Evolutionary conservation across 2,888 invertebrate genomes (phyloP).

Genomic region (Xanthorhoe designata): DNA sequence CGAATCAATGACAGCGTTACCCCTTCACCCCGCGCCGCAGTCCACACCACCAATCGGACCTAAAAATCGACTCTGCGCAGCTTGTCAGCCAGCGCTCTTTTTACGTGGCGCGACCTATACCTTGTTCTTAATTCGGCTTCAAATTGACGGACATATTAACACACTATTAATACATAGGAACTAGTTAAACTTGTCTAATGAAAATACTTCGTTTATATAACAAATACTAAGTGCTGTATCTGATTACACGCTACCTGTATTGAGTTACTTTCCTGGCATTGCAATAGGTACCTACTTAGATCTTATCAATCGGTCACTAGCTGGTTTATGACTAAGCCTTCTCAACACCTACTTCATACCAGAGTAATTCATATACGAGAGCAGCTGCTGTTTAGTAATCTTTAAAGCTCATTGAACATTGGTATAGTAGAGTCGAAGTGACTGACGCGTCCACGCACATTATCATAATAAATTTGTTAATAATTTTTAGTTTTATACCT

Average conservation of each 20-base stretch:
- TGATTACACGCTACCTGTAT: slow-evolving; percentile 44
- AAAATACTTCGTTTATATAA: slow-evolving; percentile 23
- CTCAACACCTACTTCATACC: not conserved
- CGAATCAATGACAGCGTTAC: too few species aligned
- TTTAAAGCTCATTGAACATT: too few species aligned
- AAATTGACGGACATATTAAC: not conserved
- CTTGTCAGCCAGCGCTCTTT: too few species aligned
- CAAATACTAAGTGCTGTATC: slow-evolving; percentile 37
- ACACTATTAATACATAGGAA: not conserved
- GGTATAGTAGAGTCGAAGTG: too few species aligned
- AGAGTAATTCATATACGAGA: not conserved
- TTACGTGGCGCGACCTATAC: too few species aligned
- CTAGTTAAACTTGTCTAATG: slow-evolving; percentile 24
- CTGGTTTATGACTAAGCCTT: slow-evolving; percentile 6
- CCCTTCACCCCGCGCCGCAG: too few species aligned
- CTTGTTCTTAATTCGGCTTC: too few species aligned
- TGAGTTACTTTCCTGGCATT: slow-evolving; percentile 48
- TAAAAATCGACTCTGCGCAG: too few species aligned
- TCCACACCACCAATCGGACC: too few species aligned
- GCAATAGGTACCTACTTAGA: slow-evolving; percentile 6
- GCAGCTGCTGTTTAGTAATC: not conserved
- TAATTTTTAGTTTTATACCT: too few species aligned
- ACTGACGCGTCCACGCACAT: too few species aligned
- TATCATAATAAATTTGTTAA: too few species aligned
- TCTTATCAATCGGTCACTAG: slow-evolving; percentile 21